Conservation (phyloP, 2,113 vertebrate genomes). For the Python bivittatus region DNA sequence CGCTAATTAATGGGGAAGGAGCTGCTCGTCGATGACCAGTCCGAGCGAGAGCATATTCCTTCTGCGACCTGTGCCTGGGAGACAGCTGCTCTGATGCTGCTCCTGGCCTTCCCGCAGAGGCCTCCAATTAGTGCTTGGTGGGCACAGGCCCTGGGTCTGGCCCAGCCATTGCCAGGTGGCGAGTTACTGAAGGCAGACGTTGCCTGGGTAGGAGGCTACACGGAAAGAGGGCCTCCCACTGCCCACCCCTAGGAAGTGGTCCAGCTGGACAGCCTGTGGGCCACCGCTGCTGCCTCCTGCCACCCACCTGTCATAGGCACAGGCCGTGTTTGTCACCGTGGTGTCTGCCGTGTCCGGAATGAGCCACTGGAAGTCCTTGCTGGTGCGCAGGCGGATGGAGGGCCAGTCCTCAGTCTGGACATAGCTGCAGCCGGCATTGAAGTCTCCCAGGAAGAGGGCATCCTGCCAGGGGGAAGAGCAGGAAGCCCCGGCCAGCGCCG, state of each 20-base stretch:
- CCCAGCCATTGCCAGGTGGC: not conserved
- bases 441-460: conserved; percentile 89
- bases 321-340: conserved; percentile 79
- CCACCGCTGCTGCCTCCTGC: fast-evolving
- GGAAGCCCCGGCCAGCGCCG: not conserved
- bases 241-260: not conserved
- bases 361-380: conserved; percentile 85
- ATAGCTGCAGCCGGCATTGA: conserved; percentile 85
- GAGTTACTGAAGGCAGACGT: not conserved
- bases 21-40: not conserved
- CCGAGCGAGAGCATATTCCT: not conserved
- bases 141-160: not conserved
- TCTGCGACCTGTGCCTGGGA: not conserved
- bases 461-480: conserved; percentile 69
- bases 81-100: not conserved
- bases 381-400: conserved; percentile 81
- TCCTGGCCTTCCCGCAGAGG: not conserved
- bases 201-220: not conserved
- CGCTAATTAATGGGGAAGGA: not conserved
- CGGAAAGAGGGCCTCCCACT: not conserved
- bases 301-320: conserved; percentile 87
- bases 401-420: conserved; percentile 75
- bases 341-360: conserved; percentile 80
- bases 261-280: not conserved
- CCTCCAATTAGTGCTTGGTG: not conserved